Evolutionary conservation across 2,797 vertebrate genomes (phyloP).

Genomic region (Manis javanica): DNA sequence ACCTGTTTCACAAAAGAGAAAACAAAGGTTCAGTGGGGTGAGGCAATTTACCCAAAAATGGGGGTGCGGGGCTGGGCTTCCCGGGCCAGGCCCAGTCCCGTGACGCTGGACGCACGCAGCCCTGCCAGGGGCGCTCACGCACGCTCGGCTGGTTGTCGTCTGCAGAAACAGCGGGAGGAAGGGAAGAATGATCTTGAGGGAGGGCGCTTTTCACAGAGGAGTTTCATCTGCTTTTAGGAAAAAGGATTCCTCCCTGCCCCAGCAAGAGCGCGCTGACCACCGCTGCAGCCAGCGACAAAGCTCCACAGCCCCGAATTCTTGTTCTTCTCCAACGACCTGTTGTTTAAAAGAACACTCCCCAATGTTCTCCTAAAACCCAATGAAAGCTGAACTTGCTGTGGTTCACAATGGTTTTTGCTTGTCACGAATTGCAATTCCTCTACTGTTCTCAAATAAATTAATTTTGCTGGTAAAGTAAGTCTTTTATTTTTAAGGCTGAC

Average conservation of each 20-base stretch:
- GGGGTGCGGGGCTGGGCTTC: neutral
- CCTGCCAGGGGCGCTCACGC: neutral
- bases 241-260: neutral
- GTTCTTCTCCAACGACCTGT: neutral
- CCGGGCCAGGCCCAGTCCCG: no score
- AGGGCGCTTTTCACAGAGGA: neutral
- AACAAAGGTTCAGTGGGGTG: neutral
- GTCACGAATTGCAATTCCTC: neutral
- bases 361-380: neutral
- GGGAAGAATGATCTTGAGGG: neutral
- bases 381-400: neutral
- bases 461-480: neutral
- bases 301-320: neutral
- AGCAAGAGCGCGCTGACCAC: neutral
- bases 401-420: neutral
- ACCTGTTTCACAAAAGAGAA: neutral
- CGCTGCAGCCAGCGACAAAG: neutral
- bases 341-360: neutral
- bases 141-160: no score
- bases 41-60: neutral
- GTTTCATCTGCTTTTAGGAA: neutral
- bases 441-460: neutral
- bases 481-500: neutral
- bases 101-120: no score
- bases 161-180: no score